Percentiles rank a stretch among this genome's conserved stretches.
Conservation (phyloP, 2,888 invertebrate species). For the Empis stercorea region DNA sequence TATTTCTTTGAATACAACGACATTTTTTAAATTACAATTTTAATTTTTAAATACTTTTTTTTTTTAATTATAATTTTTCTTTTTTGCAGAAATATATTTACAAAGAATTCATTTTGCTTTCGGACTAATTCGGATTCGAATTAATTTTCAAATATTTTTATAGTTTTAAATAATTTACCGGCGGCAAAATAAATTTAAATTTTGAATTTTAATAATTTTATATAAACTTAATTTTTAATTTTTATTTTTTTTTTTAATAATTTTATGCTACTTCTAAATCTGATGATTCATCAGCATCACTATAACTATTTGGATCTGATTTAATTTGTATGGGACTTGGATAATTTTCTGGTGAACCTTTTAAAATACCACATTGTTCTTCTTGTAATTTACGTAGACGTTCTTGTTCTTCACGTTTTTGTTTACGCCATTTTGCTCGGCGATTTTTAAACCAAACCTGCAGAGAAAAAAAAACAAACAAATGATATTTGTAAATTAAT, state of each 20-base stretch:
- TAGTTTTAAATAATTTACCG: no score
- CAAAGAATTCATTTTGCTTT: no score
- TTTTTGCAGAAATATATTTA: no score
- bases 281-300: constrained; percentile 60
- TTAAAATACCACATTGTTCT: constrained; percentile 43
- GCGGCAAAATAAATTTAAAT: no score
- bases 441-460: constrained; percentile 97
- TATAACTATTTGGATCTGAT: constrained; percentile 35
- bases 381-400: constrained; percentile 69
- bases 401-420: constrained; percentile 80
- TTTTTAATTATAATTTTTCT: no score
- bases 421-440: constrained; percentile 91
- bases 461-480: constrained; percentile 28
- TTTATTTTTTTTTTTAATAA: neutral
- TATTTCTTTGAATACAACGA: no score
- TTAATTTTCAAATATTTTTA: no score
- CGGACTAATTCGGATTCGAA: no score
- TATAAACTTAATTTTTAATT: neutral
- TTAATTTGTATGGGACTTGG: constrained; percentile 27
- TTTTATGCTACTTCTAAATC: constrained; percentile 71
- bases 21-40: no score
- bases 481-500: constrained; percentile 9
- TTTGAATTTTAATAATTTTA: no score
- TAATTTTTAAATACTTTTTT: no score
- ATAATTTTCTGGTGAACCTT: constrained; percentile 5